Conservation (phyloP, 2,113 vertebrate species). For the Circaetus cinerascens region DNA sequence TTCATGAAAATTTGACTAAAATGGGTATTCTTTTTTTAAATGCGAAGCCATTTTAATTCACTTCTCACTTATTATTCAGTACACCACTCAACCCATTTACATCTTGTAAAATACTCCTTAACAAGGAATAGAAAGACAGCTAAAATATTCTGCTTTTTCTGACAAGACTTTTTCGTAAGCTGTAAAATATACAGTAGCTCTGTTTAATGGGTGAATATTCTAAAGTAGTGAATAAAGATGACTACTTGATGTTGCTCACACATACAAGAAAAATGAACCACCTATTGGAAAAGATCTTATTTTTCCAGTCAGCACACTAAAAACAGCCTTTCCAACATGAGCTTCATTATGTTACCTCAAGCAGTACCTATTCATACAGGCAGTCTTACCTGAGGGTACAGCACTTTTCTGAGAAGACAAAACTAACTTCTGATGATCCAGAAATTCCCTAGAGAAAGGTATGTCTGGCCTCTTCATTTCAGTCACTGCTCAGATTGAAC, state of each 20-base stretch:
- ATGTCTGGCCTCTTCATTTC: neutral
- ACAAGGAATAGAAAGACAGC: neutral
- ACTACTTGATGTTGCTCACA: neutral
- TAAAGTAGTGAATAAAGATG: neutral
- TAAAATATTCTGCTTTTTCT: neutral
- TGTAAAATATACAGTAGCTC: neutral
- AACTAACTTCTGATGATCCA: neutral
- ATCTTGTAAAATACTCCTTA: neutral
- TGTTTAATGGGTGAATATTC: neutral
- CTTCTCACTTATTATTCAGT: neutral
- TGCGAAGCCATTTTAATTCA: neutral
- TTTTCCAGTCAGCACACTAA: neutral
- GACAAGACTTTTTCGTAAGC: neutral
- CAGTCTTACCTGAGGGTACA: neutral
- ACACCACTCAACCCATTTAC: neutral
- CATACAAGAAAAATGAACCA: neutral
- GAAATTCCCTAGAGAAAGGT: neutral
- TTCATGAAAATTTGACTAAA: neutral
- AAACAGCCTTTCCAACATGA: neutral
- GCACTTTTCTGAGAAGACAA: neutral
- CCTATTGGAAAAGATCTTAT: neutral
- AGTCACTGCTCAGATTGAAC: neutral
- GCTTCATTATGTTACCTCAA: neutral
- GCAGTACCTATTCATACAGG: neutral
- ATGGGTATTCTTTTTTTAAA: neutral